Evolutionary conservation across 2,888 invertebrate species (phyloP), one percentile per base, ranked within the genome.

Genomic region (Bellardia pandia): DNA sequence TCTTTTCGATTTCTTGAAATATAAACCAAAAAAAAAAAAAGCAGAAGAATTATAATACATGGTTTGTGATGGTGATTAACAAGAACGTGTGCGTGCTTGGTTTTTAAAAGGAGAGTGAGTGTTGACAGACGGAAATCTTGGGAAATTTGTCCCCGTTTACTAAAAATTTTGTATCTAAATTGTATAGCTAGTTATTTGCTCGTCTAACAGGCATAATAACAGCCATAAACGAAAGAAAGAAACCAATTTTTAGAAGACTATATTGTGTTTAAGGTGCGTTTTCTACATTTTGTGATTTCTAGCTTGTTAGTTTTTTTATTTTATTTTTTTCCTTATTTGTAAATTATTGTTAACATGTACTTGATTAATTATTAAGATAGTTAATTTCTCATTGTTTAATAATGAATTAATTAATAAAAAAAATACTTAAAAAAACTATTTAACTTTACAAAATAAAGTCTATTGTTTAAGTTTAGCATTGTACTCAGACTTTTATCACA

Each of bases 111-210:
- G 6, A 56, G 16, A 37, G 23, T 42, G 40, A 37, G 42, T 68
- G 51, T 75, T 82, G 75, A 80, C 80, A 85, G 75, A 80, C 85
- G 85, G 80, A 85, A 85, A 85, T 85, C 85, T 85, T 85, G 62
- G 40, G 80, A 85, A 85, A 85, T 85, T 69, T 80, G 85, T 85
- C 74, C 75, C 33, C 85, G 64, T 80, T 85, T 78, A 77, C 51
- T 68, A 80, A 76, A 60, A 58, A 75, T 79, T 45, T 69, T 74
- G 30, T 71, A 37, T 71, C 51, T 51, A 62, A 60, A 62, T n/a
- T 51, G 3, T 51, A 14, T 51, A 14, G 37, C 6, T 37, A 37
- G 37, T 37, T 45, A 45, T 2, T 13, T 11, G 13, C 14, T 51
- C n/a, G 58, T 58, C 58, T 58, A 58, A 58, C 4, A 30, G 1